Base-by-base conservation (phyloP, 2,888 invertebrate genomes). In the Alsophila aescularia region DNA sequence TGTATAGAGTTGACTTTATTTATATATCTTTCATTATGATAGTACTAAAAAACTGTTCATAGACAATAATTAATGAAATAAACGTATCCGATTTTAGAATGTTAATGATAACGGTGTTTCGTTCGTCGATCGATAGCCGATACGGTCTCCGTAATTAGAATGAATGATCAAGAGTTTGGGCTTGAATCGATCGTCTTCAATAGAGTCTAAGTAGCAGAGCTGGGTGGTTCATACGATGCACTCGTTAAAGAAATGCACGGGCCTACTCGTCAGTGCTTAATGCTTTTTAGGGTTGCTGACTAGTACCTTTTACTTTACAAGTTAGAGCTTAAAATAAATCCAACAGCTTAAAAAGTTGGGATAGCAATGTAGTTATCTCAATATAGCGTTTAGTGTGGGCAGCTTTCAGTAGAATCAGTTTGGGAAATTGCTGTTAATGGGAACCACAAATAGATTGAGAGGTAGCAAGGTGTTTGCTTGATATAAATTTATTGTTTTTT, bases 41-140 rank as follows among this genome's bases (percentile, higher is more conserved):
- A 18, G 29, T 35, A 42, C 16, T 34, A 34, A 55, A 43, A 49
- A 50, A 50, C 55, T 18, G 50, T 45, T 32, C 32, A 43, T 49
- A 45, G 24, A 62, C 60, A 62, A 85, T 84, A 83, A 87, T 85
- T 86, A 86, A 87, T 88, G 83, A 85, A 88, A 81, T 83, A 82
- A 85, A 81, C 72, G 77, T 71, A 82, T 81, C 79, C 78, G 74
- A 82, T 78, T 84, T 84, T 85, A 84, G 82, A 84, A 86, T 83
- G 81, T 80, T 81, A 80, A 84, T 79, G 85, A 83, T 85, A 84
- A 85, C 81, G 77, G 74, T 74, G 62, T 77, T 77, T 79, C 70
- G 72, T 64, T 62, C 62, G 60, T 56, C 65, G 80, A 81, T 79
- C 71, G 72, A 63, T 60, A 62, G 60, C 56, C 64, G 80, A 81